Conservation (phyloP, 2,888 invertebrate species). For the Corbicula japonica region DNA sequence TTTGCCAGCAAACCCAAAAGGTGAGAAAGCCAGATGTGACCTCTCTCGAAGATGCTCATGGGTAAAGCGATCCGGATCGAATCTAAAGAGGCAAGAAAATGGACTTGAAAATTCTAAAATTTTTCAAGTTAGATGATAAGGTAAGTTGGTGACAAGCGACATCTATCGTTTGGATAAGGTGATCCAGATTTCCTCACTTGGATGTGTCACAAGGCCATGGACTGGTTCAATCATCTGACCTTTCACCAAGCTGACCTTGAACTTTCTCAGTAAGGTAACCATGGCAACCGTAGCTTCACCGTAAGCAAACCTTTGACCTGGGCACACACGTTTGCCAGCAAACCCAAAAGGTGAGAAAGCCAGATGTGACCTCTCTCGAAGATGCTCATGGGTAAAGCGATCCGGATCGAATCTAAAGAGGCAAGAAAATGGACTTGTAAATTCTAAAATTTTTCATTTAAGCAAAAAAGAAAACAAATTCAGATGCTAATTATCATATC, state of each 20-base stretch:
- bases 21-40: slow-evolving; percentile 79
- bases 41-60: slow-evolving; percentile 71
- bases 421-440: too few relatives aligned
- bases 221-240: slow-evolving; percentile 82
- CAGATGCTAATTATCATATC: too few relatives aligned
- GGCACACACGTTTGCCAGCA: slow-evolving; percentile 84
- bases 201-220: slow-evolving; percentile 84
- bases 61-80: slow-evolving; percentile 84
- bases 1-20: slow-evolving; percentile 86
- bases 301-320: slow-evolving; percentile 80
- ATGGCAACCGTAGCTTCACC: slow-evolving; percentile 77
- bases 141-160: too few relatives aligned
- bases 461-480: too few relatives aligned
- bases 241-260: slow-evolving; percentile 82
- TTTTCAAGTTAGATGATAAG: too few relatives aligned
- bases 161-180: slow-evolving; percentile 74
- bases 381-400: slow-evolving; percentile 76
- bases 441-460: too few relatives aligned
- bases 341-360: slow-evolving; percentile 86
- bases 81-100: slow-evolving; percentile 67
- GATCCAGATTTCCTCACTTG: slow-evolving; percentile 85
- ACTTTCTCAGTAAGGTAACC: slow-evolving; percentile 79
- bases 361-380: slow-evolving; percentile 38
- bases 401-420: slow-evolving; percentile 83
- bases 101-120: background rate